A percentile compares a stretch with the other conserved stretches of the same genome.
Conservation (phyloP, 2,797 vertebrate genomes). For the Eulemur rubriventer region DNA sequence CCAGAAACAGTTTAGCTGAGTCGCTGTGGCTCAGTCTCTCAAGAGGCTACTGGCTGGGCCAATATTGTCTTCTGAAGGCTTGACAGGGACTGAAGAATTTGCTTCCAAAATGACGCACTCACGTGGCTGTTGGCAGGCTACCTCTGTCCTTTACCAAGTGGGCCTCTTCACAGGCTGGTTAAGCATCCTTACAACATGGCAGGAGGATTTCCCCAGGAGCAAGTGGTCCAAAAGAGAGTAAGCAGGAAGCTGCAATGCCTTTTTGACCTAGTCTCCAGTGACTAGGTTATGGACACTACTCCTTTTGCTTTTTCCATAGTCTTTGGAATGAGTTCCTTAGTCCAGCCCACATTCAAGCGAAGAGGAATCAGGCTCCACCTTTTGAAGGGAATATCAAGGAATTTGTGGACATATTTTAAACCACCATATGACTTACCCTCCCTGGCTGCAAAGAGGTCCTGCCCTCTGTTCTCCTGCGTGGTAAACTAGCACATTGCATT, state of each 20-base stretch:
- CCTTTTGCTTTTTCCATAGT: neutral
- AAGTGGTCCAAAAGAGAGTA: neutral
- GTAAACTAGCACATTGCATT: neutral
- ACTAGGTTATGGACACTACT: neutral
- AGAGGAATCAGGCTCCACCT: neutral
- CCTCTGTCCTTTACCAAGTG: neutral
- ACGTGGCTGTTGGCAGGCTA: too few relatives aligned
- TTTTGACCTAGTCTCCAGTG: neutral
- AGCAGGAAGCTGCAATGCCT: neutral
- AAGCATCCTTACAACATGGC: neutral
- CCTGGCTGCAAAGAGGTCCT: neutral
- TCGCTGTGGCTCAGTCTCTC: neutral
- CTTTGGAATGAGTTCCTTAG: neutral
- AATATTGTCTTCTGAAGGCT: neutral
- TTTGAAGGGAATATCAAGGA: neutral
- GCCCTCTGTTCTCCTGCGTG: neutral
- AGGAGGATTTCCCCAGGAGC: neutral
- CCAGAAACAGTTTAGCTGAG: neutral
- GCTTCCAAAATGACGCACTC: neutral
- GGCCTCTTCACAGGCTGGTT: too few relatives aligned
- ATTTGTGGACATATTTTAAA: neutral
- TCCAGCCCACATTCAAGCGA: neutral
- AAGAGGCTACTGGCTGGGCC: neutral
- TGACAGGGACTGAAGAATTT: neutral
- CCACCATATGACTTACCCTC: neutral